phyloP scores from a whole-genome alignment of 2,888 invertebrate species.

The Sthenelais limicola region DNA sequence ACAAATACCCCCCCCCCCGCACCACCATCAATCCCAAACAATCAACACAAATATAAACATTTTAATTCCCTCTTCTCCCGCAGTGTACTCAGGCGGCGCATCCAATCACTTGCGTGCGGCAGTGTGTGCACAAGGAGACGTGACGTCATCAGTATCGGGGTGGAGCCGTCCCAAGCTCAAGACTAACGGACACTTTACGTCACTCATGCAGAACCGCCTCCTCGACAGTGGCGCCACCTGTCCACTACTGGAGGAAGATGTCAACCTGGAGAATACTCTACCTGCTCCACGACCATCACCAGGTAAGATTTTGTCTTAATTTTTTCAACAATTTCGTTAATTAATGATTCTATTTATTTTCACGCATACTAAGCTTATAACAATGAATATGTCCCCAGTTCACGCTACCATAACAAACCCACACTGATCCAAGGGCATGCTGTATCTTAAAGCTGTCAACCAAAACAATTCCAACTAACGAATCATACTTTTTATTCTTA shows the following conservation, averaged over 20 bases:
- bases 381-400: no score
- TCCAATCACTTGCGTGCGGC: not conserved
- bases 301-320: constrained; percentile 4
- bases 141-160: constrained; percentile 28
- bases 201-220: constrained; percentile 78
- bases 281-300: not conserved
- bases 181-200: constrained; percentile 80
- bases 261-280: constrained; percentile 19
- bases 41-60: no score
- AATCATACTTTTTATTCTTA: no score
- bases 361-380: no score
- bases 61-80: not conserved
- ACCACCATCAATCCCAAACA: no score
- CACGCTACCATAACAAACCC: no score
- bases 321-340: no score
- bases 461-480: no score
- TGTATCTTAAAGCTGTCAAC: no score
- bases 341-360: no score
- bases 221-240: constrained; percentile 13
- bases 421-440: no score
- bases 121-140: not conserved
- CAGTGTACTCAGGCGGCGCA: constrained; percentile 28
- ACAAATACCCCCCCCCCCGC: no score
- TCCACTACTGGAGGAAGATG: constrained; percentile 22
- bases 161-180: constrained; percentile 75